Base-by-base conservation (phyloP, 2,797 vertebrate species). In the Eremophila alpestris region DNA sequence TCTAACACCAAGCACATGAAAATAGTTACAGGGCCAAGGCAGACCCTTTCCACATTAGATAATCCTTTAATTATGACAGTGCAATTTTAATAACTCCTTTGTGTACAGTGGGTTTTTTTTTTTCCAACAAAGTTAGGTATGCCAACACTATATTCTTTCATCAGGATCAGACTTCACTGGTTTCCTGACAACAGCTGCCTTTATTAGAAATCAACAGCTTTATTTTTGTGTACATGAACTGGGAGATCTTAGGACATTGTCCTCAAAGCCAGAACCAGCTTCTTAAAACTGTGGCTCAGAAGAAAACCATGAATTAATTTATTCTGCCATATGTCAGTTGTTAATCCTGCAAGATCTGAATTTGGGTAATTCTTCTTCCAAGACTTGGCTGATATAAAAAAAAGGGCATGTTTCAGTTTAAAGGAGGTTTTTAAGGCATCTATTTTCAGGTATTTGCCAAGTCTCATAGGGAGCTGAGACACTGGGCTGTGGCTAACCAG, bases 131-230 rank as follows among this genome's bases (percentile, higher is more conserved):
- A 34, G 41, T 4, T 73, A 62, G 17, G 8, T 40, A 26, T 62
- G 38, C 45, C 38, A 56, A 40, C n/a, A 30, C 19, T 59, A 2
- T 13, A 24, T 73, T 92, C 26, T 73, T 87, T 75, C 11, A 18
- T 86, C 9, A 22, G 43, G 62, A 71, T 75, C 41, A 81, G 18
- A 36, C 27, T 43, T 89, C 24, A 16, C 22, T 58, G 19, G 10
- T 85, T 78, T 87, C 36, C 60, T 91, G 54, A 56, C n/a, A 84
- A 20, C 29, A 77, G 30, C n/a, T 91, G 49, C 34, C n/a, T 89
- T 83, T 71, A n/a, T 80, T 78, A 83, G 46, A 71, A 75, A 58
- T 43, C 46, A 85, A 38, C 27, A 78, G 46, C 32, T 77, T 82
- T 73, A 34, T 69, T 89, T 93, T 64, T 77, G 9, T 49, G 12